A percentile compares a stretch with the other conserved stretches of the same genome.
These are phyloP conservation scores for Heliconius congener DNA, from an alignment of 1,140 invertebrate species.

Conservation along the genomic window DNA sequence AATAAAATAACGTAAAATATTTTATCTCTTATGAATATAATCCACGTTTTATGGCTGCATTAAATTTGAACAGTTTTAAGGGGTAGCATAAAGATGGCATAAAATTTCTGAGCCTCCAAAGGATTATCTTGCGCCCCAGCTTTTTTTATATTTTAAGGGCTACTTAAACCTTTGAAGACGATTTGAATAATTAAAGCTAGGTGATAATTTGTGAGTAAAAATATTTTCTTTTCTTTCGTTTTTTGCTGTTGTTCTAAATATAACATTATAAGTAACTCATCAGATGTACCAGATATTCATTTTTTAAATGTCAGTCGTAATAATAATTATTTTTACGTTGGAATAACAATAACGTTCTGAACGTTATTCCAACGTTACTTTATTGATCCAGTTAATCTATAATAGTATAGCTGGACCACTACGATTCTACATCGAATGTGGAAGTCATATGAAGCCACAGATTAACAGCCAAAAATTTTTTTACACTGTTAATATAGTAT, in stretches of 20 bases:
- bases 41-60: slow-evolving; percentile 70
- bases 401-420: too few species aligned
- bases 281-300: too few species aligned
- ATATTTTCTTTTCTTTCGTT: slow-evolving; percentile 10
- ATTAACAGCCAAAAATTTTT: too few species aligned
- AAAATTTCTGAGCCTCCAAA: slow-evolving; percentile 63
- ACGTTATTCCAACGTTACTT: too few species aligned
- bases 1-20: slow-evolving; percentile 76
- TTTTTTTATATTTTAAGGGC: slow-evolving; percentile 48
- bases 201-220: slow-evolving; percentile 17
- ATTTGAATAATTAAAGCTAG: slow-evolving; percentile 23
- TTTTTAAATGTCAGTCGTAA: too few species aligned
- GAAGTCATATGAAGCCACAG: too few species aligned
- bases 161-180: slow-evolving; percentile 41
- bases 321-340: too few species aligned
- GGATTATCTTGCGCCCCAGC: slow-evolving; percentile 63
- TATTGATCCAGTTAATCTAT: too few species aligned
- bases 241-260: neutral
- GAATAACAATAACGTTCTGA: too few species aligned
- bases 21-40: slow-evolving; percentile 81
- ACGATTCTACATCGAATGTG: too few species aligned
- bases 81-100: slow-evolving; percentile 67
- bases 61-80: slow-evolving; percentile 75
- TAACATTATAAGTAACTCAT: too few species aligned
- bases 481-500: too few species aligned